Evolutionary conservation across 2,888 invertebrate species (phyloP).

Genomic region (Xestoiulus laeticollis): DNA sequence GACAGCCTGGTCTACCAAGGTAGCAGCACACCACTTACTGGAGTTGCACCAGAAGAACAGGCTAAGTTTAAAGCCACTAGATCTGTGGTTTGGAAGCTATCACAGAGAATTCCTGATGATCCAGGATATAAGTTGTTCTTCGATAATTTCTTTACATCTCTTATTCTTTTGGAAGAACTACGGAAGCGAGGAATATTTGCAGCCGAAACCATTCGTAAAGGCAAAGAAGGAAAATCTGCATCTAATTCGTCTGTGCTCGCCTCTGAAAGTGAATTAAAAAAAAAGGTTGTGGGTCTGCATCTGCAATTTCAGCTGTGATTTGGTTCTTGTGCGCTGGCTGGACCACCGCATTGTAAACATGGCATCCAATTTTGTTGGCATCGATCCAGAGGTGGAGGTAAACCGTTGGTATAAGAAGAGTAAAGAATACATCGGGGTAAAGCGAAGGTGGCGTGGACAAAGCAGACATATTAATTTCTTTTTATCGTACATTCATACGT

Average conservation of each 20-base stretch:
- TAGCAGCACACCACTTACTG: background rate
- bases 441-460: background rate
- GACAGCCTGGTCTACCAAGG: background rate
- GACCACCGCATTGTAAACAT: background rate
- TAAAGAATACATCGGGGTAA: background rate
- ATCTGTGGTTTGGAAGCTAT: background rate
- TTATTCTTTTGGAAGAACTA: background rate
- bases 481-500: background rate
- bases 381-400: background rate
- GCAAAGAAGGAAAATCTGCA: background rate
- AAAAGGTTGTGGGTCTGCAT: background rate
- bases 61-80: background rate
- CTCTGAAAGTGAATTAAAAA: background rate
- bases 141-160: background rate
- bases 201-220: background rate
- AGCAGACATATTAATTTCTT: background rate
- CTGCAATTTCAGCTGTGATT: background rate
- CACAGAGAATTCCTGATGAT: background rate
- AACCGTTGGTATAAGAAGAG: background rate
- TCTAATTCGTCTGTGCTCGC: background rate
- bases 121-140: background rate
- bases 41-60: background rate
- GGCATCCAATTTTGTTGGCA: background rate
- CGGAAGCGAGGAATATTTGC: background rate
- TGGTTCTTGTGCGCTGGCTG: background rate